Percentiles rank a stretch among this genome's conserved stretches.
Evolutionary conservation across 2,797 vertebrate genomes (phyloP).

Genomic region (Moxostoma hubbsi): DNA sequence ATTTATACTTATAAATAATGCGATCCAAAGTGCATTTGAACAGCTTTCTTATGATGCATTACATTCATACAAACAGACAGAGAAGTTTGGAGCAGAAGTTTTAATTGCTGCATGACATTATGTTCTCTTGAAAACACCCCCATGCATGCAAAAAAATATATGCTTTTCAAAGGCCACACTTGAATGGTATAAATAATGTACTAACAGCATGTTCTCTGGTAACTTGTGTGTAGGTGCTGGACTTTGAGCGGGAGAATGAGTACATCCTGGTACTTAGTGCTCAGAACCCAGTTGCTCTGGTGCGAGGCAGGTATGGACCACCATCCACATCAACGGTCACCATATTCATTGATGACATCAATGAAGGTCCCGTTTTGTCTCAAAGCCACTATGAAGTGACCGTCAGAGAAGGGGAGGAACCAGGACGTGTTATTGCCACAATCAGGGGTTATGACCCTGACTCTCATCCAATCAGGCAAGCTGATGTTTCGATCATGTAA

Average conservation of each 20-base stretch:
- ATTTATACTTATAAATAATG: too few species aligned
- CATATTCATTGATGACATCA: constrained; percentile 80
- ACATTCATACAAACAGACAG: too few species aligned
- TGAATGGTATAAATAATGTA: background rate
- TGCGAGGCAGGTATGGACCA: constrained; percentile 79
- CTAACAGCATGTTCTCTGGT: background rate
- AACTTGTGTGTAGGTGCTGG: constrained; percentile 75
- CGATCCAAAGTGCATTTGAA: too few species aligned
- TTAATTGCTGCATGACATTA: background rate
- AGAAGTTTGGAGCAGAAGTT: too few species aligned
- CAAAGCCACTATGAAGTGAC: constrained; percentile 83
- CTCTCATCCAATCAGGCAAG: constrained; percentile 78
- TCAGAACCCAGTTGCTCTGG: constrained; percentile 78
- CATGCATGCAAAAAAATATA: background rate
- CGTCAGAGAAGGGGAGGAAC: constrained; percentile 78
- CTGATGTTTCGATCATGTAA: background rate
- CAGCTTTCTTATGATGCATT: too few species aligned
- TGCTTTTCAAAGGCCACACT: too few species aligned
- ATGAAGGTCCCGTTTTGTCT: constrained; percentile 78
- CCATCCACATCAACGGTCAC: constrained; percentile 84
- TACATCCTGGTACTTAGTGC: constrained; percentile 82
- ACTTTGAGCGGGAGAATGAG: constrained; percentile 83
- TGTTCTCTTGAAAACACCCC: background rate
- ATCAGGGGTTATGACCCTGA: constrained; percentile 79
- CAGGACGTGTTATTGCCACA: constrained; percentile 81